Evolutionary conservation across 2,888 invertebrate genomes (phyloP), one percentile per base, ranked within the genome.

Genomic region (Scaptomyza parva): DNA sequence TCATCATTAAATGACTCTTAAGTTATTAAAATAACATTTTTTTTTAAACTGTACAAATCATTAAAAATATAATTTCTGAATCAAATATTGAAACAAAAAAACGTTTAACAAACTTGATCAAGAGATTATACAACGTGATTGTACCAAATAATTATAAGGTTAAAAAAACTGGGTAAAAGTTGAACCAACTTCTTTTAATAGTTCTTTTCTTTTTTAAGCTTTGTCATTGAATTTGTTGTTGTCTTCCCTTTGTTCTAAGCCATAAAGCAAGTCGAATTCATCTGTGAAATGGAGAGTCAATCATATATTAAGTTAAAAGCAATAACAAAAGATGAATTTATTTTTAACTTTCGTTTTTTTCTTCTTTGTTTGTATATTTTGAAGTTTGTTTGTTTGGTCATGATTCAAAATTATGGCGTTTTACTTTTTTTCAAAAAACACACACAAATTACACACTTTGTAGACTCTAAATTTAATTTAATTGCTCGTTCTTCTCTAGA

Each of bases 1-100:
- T 24, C 14, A 17, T 17, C 11, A 44, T 44, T 45, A 12, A 28
- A 12, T 17, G 26, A 12, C 26, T 26, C 26, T 44, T 44, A 7
- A 12, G 26, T 45, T 17, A 28, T 45, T 45, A 45, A 26, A 45
- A 28, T 7, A 44, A 14, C 24, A 26, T 44, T 26, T 17, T 44
- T 26, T 17, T 8, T 1, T 17, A 17, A 28, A 26, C 26, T 28
- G 44, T 26, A 30, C 0, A 30, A 30, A 12, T 30, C 11, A 30
- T 30, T 3, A 12, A 30, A 30, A 30, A 30, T 30, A 12, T 12
- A 4, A 30, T 30, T 3, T 3, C n/a, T n/a, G n/a, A n/a, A n/a
- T n/a, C n/a, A 30, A 0, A 30, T 12, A 11, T 26, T 3, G n/a
- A 26, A 26, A 26, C 24, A 14, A 6, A 45, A 45, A 45, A 45